Percentiles rank a stretch among this genome's conserved stretches.
These are phyloP conservation scores for Macrotrachela quadricornifera DNA, from an alignment of 1,140 invertebrate genomes.

Conservation along the genomic window DNA sequence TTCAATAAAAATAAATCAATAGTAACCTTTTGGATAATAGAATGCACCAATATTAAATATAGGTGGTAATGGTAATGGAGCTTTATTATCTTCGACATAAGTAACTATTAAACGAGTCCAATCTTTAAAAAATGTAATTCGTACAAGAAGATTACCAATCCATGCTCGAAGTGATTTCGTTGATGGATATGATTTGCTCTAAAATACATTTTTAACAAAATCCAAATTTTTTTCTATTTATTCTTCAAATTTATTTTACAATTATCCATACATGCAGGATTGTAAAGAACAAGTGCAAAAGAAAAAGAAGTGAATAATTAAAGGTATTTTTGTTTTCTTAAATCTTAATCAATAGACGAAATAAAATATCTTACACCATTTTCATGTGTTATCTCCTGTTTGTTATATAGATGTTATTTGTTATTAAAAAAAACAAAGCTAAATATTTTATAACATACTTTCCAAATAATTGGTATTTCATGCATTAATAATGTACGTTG, in stretches of 20 bases:
- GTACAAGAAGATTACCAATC: neutral
- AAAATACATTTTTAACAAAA: no score
- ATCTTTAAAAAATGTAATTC: conserved; percentile 2
- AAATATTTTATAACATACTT: conserved; percentile 13
- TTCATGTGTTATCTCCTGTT: conserved; percentile 51
- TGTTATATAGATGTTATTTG: conserved; percentile 53
- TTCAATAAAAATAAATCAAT: neutral
- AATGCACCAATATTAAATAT: conserved; percentile 72
- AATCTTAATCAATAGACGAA: no score
- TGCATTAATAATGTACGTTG: conserved; percentile 52
- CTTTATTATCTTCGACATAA: neutral
- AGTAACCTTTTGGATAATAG: conserved; percentile 57
- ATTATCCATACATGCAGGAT: no score
- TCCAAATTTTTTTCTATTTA: no score
- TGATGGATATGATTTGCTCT: no score
- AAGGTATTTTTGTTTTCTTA: no score
- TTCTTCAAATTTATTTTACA: no score
- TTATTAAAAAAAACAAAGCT: neutral
- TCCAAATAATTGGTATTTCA: conserved; percentile 34
- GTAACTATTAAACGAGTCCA: neutral
- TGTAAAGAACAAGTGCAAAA: no score
- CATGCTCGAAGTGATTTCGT: no score
- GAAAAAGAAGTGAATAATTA: no score
- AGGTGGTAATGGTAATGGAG: conserved; percentile 29
- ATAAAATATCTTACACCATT: conserved; percentile 37